Base-by-base conservation (phyloP, 2,113 vertebrate species). In the Otus sunia region DNA sequence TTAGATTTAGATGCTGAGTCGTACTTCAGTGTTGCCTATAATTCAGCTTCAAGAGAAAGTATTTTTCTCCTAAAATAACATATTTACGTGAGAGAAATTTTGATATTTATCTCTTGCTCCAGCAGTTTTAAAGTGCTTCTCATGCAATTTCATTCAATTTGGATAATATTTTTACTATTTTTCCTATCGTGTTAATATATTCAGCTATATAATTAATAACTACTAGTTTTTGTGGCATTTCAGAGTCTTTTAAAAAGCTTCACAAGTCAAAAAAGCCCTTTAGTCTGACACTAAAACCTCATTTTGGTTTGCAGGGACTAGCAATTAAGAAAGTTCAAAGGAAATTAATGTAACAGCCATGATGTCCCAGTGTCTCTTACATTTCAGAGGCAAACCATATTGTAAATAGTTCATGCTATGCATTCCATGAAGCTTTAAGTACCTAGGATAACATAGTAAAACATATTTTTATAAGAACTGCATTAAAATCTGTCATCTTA, bases 201-300 rank as follows among this genome's bases (percentile, higher is more conserved):
- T 73, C 7, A 60, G 32, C 15, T 64, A 34, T 17, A 3, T 47
- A 47, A 34, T 53, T 67, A 39, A 49, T 37, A 63, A 75, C 34
- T 23, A 78, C 17, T 67, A 47, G 16, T n/a, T 67, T n/a, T 72
- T 64, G 14, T 73, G 53, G 8, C 36, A 39, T 80, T 76, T 47
- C 13, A 69, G 34, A 82, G 55, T 77, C 26, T 75, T 89, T 26
- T 30, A 14, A 36, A 69, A 79, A 63, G 22, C 37, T 95, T 89
- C 41, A 56, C 29, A 81, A 75, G 27, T 62, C 3, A 37, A 56
- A 37, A 82, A 83, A 10, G 0, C 1, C 12, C 10, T 0, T 0
- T 12, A 82, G 23, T 7, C 20, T 77, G 68, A n/a, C 26, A n/a
- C 69, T 69, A 83, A 91, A 69, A 26, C 15, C 16, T 80, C 8